Evolutionary conservation across 2,888 invertebrate genomes (phyloP), one percentile per base, ranked within the genome.

Genomic region (Carabus problematicus): DNA sequence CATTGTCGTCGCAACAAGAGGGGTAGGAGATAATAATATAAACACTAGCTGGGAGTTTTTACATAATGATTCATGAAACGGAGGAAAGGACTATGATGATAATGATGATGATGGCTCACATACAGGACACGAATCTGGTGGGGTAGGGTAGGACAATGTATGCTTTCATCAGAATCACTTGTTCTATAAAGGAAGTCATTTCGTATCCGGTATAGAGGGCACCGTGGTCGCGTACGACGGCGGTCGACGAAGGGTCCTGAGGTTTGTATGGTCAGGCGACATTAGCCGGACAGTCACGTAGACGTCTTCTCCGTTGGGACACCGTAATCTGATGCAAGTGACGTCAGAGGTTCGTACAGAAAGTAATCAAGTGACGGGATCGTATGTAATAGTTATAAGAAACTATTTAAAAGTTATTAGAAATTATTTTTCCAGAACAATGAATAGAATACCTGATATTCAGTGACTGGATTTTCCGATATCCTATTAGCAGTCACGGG

Each of bases 261-360:
- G 45, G 61, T 61, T 45, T 18, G 18, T 47, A 19, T 47, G 19
- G 45, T 61, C 47, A 47, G 29, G 41, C 14, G 29, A 60, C 60
- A 69, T 69, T 69, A 69, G 62, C 47, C 39, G 69, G 62, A 62
- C 56, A 45, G 69, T 69, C 69, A 69, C 69, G 69, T 69, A 69
- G 45, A 47, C 39, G 56, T 8, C 45, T 39, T 47, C 62, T 40
- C 55, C 62, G 56, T 43, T 39, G 39, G 56, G 9, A 3, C 1
- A 16, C 9, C 52, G 52, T 52, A 12, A 52, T 16, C 18, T 45
- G 14, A 11, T 45, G 45, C 11, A 11, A 18, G 19, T 52, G 14
- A 52, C 19, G 52, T 18, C 52, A 19, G 16, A 18, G 52, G 29
- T 2, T 29, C 2, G 29, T 3, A 29, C 3, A 29, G 29, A 29